These are phyloP conservation scores for Ostrea denselamellosa DNA, from an alignment of 1,140 invertebrate species.

Conservation along the genomic window DNA sequence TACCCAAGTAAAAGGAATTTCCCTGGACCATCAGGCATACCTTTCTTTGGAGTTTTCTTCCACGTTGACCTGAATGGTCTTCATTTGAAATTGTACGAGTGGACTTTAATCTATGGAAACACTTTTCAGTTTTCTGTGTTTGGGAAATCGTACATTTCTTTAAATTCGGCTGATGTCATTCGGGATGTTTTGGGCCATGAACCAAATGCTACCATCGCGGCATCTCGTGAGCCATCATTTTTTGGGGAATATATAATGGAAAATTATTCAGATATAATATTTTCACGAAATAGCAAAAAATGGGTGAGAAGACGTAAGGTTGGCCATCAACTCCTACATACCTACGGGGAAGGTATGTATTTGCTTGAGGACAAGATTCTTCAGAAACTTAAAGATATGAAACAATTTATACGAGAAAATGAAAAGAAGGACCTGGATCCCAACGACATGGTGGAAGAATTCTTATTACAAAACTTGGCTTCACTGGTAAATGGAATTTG, in stretches of 20 bases:
- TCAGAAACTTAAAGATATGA: neutral
- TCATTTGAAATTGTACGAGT: slow-evolving; percentile 10
- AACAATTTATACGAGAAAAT: neutral
- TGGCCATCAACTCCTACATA: neutral
- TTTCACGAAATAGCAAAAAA: neutral
- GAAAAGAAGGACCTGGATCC: neutral
- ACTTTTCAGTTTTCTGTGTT: slow-evolving; percentile 13
- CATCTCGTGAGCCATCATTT: slow-evolving; percentile 8
- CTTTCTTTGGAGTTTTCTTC: neutral
- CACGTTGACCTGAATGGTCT: neutral
- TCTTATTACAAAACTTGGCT: neutral
- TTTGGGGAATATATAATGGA: slow-evolving; percentile 33
- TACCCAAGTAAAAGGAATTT: neutral
- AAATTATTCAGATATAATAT: slow-evolving; percentile 32
- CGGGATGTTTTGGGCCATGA: neutral
- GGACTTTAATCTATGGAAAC: slow-evolving; percentile 23
- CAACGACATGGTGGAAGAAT: neutral
- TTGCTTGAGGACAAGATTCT: neutral
- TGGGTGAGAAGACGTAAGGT: slow-evolving; percentile 28
- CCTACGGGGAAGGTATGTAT: slow-evolving; percentile 27
- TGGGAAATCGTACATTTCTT: neutral
- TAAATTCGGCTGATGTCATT: slow-evolving; percentile 7
- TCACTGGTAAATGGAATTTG: neutral
- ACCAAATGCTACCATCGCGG: neutral
- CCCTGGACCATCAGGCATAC: neutral